Evolutionary conservation across 2,797 vertebrate genomes (phyloP).

Genomic region (Manis pentadactyla): DNA sequence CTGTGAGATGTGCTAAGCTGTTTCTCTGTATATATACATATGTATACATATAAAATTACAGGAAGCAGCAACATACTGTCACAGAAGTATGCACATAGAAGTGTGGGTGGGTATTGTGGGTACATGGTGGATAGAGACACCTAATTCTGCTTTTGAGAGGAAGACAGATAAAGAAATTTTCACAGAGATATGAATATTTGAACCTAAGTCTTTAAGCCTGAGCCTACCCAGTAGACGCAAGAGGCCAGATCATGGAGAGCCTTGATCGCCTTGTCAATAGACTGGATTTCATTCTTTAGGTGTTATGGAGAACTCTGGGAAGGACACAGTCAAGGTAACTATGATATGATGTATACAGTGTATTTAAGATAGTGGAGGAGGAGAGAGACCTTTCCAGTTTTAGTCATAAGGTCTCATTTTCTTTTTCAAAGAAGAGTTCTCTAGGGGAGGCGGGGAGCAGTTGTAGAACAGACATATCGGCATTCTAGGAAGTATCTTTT

Average conservation of each 20-base stretch:
- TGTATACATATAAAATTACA: background rate
- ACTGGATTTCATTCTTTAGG: constrained; percentile 53
- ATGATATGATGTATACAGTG: background rate
- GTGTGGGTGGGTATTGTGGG: background rate
- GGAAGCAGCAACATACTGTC: background rate
- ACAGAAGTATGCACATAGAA: background rate
- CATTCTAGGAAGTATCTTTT: background rate
- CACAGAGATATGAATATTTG: constrained; percentile 45
- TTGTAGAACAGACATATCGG: background rate
- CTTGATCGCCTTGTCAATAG: background rate
- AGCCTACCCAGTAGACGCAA: background rate
- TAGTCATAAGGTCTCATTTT: constrained; percentile 53
- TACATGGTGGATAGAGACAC: background rate
- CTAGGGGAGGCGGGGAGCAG: background rate
- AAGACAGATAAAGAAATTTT: constrained; percentile 22
- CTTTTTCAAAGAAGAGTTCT: constrained; percentile 34
- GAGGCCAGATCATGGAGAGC: background rate
- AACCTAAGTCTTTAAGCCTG: constrained; percentile 6
- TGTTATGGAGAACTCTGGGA: background rate
- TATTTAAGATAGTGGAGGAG: constrained; percentile 53
- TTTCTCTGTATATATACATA: background rate
- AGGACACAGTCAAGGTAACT: constrained; percentile 39
- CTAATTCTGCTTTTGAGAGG: background rate
- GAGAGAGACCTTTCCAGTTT: constrained; percentile 49
- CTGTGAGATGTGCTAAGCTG: background rate